A percentile compares a stretch with the other conserved stretches of the same genome.
Conservation (phyloP, 1,140 invertebrate species). For the Drosophila jambulina region DNA sequence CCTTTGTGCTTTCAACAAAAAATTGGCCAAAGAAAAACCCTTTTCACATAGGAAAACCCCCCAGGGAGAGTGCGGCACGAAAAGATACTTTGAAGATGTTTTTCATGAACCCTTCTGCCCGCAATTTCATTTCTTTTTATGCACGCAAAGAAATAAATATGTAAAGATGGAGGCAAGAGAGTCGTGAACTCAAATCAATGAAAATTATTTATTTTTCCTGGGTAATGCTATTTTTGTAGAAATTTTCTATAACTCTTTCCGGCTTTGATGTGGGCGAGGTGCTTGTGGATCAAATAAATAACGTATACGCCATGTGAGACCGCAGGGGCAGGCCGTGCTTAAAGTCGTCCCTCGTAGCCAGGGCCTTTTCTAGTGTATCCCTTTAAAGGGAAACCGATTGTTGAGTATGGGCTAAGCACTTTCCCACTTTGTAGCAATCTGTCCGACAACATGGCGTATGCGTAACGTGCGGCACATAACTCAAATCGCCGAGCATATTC, state of each 20-base stretch:
- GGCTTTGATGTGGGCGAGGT: conserved; percentile 29
- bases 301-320: conserved; percentile 27
- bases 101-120: conserved; percentile 10
- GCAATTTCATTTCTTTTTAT: conserved; percentile 13
- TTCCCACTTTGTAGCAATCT: conserved; percentile 35
- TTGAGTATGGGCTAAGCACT: conserved; percentile 13
- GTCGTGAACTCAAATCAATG: conserved; percentile 25
- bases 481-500: conserved; percentile 28
- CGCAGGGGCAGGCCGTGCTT: not conserved
- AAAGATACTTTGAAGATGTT: conserved; percentile 46
- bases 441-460: conserved; percentile 54
- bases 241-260: conserved; percentile 14
- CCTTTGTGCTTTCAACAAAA: not conserved
- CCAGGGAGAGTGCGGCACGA: conserved; percentile 7
- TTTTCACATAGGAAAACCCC: conserved; percentile 21
- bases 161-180: too few relatives aligned
- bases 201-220: conserved; percentile 13
- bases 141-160: conserved; percentile 12
- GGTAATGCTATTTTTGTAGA: not conserved
- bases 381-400: conserved; percentile 6
- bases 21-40: conserved; percentile 11
- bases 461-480: conserved; percentile 38
- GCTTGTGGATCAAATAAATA: conserved; percentile 5
- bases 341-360: not conserved
- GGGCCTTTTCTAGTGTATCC: not conserved